Evolutionary conservation across 2,888 invertebrate genomes (phyloP).

Genomic region (Anoplius nigerrimus): DNA sequence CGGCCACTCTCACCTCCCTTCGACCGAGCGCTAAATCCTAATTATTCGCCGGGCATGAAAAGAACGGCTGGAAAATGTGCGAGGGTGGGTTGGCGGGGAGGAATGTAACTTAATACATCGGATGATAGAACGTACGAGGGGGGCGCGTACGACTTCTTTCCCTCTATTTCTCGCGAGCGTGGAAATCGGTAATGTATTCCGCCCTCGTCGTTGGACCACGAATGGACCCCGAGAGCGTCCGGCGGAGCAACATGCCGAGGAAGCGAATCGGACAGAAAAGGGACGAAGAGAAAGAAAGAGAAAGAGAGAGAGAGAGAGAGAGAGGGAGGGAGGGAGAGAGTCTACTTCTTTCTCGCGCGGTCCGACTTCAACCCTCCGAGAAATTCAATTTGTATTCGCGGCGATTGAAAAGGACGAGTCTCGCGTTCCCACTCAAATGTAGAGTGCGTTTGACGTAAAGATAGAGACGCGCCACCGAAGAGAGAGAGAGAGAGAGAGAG

Average conservation of each 20-base stretch:
- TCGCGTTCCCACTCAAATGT: neutral
- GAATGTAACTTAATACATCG: too few relatives aligned
- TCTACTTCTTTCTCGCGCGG: neutral
- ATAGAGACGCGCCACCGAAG: neutral
- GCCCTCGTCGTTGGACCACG: too few relatives aligned
- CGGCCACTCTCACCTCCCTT: too few relatives aligned
- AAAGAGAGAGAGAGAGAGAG: neutral
- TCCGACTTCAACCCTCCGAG: neutral
- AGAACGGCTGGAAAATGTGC: too few relatives aligned
- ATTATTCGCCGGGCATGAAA: too few relatives aligned
- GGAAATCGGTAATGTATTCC: too few relatives aligned
- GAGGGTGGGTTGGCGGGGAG: too few relatives aligned
- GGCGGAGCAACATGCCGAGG: neutral
- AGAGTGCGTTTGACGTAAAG: neutral
- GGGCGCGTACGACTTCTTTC: too few relatives aligned
- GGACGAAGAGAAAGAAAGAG: conserved; percentile 28
- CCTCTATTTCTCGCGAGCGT: too few relatives aligned
- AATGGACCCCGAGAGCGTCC: neutral
- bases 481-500: neutral
- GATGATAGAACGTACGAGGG: too few relatives aligned
- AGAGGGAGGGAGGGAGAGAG: neutral
- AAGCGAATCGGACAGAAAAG: neutral
- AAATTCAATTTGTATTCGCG: conserved; percentile 14
- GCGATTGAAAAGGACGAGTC: neutral
- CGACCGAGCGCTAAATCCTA: too few relatives aligned